Base-by-base conservation (phyloP, 2,797 vertebrate genomes). In the Anisognathus igniventris region DNA sequence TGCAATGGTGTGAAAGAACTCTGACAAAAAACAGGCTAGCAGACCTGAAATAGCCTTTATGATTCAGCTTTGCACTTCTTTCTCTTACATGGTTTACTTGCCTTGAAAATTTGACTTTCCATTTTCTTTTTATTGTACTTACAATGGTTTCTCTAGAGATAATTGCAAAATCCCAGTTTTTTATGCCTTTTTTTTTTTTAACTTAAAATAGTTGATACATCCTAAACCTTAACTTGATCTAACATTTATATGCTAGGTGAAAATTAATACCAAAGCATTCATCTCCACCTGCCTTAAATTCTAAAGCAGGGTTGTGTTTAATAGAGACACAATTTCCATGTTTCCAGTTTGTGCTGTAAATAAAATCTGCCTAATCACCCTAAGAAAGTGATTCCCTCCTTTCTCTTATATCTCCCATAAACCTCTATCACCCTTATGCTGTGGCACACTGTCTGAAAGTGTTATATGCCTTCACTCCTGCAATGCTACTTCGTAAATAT, bases 311-410 rank as follows among this genome's bases (percentile, higher is more conserved):
- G 1, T 21, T 66, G 66, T 81, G 40, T 92, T 96, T 93, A 95
- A 92, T 53, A 66, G 87, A 76, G 80, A 68, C 47, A 70, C 20
- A 92, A 75, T 92, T 88, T 93, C 66, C 79, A 92, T 92, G 57
- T 93, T 92, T 92, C 83, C 74, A 80, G 72, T 93, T 79, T 84
- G 54, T 84, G 80, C 54, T 85, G 81, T 93, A 95, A 96, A 96
- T 95, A 91, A 96, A 93, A 96, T 85, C 71, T 79, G 30, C 64
- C 87, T 96, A 93, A 95, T 93, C 93, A 93, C 68, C 40, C 74
- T 48, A 68, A 82, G 54, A 87, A 91, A 93, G 73, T 44, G 35
- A 91, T 78, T 72, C 64, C 17, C 15, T 87, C 28, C 37, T 88
- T 92, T 92, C 48, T 73, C 91, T 95, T 75, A 22, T 64, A 76